Conservation (phyloP, 2,888 invertebrate genomes). For the Acleris emargana region DNA sequence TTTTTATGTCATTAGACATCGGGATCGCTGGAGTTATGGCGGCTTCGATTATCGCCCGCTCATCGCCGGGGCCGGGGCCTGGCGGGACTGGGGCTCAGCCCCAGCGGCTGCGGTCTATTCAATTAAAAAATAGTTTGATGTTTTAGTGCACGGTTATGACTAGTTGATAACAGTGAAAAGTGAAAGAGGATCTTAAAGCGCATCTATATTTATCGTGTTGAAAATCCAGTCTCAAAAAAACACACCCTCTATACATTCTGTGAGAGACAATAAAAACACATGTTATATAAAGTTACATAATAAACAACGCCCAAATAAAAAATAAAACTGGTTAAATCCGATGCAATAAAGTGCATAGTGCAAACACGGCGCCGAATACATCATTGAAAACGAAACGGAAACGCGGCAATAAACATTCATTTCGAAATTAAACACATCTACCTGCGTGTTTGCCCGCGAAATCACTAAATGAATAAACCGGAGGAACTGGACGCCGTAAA, state of each 20-base stretch:
- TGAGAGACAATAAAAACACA: neutral
- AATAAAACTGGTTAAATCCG: conserved; percentile 45
- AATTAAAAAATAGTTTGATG: neutral
- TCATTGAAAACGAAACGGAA: conserved; percentile 73
- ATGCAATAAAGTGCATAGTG: conserved; percentile 51
- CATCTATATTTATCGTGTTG: too few species aligned
- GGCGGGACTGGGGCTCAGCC: neutral
- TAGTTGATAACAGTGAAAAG: too few species aligned
- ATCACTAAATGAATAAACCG: conserved; percentile 83
- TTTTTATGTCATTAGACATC: conserved; percentile 82
- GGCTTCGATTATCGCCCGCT: conserved; percentile 73
- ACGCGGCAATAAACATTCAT: conserved; percentile 81
- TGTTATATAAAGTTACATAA: conserved; percentile 3
- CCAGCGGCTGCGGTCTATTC: too few species aligned
- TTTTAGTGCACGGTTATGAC: too few species aligned
- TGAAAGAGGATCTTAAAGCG: too few species aligned
- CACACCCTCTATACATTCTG: neutral
- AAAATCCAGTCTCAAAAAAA: neutral
- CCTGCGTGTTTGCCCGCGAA: conserved; percentile 80
- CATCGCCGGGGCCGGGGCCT: conserved; percentile 43
- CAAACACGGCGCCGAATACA: conserved; percentile 53
- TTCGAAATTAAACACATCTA: conserved; percentile 82
- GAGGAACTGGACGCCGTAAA: conserved; percentile 74
- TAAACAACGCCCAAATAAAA: conserved; percentile 25
- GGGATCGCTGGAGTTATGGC: conserved; percentile 61